These are phyloP conservation scores for Venustaconcha ellipsiformis DNA, from an alignment of 1,140 invertebrate species.

Conservation along the genomic window DNA sequence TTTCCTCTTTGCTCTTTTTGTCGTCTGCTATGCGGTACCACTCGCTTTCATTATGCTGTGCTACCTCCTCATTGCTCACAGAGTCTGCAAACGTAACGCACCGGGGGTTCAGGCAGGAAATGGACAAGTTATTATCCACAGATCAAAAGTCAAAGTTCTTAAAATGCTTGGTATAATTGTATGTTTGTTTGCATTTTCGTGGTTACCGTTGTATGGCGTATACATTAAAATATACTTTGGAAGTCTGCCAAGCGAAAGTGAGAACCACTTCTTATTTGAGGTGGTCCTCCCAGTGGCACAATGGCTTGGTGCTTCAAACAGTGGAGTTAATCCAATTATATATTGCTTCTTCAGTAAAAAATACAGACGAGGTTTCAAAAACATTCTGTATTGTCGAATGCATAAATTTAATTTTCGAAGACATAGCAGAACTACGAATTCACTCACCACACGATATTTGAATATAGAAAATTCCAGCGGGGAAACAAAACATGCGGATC, in stretches of 20 bases:
- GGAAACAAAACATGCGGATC: background rate
- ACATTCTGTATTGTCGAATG: constrained; percentile 17
- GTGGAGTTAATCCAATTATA: constrained; percentile 95
- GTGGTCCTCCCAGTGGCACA: constrained; percentile 90
- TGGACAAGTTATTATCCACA: constrained; percentile 55
- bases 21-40: constrained; percentile 91
- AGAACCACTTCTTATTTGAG: constrained; percentile 79
- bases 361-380: constrained; percentile 86
- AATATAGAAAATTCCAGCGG: constrained; percentile 21
- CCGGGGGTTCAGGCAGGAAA: constrained; percentile 73
- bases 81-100: constrained; percentile 87
- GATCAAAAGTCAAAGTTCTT: constrained; percentile 76
- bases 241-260: constrained; percentile 75
- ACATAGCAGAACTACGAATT: constrained; percentile 18
- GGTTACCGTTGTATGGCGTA: constrained; percentile 87
- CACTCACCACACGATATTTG: constrained; percentile 17
- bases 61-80: constrained; percentile 92
- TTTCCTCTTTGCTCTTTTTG: constrained; percentile 88
- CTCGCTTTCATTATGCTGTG: constrained; percentile 91
- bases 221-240: constrained; percentile 44
- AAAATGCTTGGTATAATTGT: constrained; percentile 97
- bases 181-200: constrained; percentile 91
- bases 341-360: constrained; percentile 98
- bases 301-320: constrained; percentile 95
- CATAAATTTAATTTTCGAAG: constrained; percentile 10